Evolutionary conservation across 2,113 vertebrate species (phyloP).

Genomic region (Zosterops pallidus): DNA sequence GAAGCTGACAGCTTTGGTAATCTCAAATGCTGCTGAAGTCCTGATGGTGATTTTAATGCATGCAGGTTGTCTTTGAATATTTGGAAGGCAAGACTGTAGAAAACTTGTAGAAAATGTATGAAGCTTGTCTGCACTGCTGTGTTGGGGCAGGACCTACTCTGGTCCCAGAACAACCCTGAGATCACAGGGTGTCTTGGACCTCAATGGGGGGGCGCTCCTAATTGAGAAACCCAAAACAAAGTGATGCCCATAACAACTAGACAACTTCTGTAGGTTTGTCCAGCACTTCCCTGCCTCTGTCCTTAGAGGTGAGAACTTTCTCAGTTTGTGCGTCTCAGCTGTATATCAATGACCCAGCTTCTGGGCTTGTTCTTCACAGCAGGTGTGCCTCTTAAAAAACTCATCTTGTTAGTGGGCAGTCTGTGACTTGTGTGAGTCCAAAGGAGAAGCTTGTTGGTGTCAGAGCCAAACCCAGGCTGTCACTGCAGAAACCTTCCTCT

Average conservation of each 20-base stretch:
- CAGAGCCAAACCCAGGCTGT: not conserved
- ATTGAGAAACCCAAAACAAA: not conserved
- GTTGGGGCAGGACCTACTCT: not conserved
- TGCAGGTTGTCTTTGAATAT: not conserved
- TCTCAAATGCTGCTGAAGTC: not conserved
- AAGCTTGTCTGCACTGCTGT: not conserved
- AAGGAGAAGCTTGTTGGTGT: accelerated
- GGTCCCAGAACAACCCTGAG: not conserved
- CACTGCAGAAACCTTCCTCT: not conserved
- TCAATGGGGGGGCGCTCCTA: not conserved
- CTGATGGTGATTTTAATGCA: not conserved
- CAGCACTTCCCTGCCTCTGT: not conserved
- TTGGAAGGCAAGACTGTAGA: not conserved
- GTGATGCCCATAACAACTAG: accelerated
- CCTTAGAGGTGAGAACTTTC: not conserved
- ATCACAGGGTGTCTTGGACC: not conserved
- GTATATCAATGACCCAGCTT: not conserved
- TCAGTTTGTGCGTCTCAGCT: not conserved
- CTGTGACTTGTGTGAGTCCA: not conserved
- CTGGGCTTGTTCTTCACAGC: not conserved
- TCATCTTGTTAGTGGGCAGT: not conserved
- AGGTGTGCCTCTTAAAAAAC: not conserved
- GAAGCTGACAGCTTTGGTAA: not conserved
- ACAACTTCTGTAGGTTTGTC: not conserved
- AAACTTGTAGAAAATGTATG: not conserved